phyloP scores from a whole-genome alignment of 2,113 vertebrate genomes.

The Gambusia affinis region DNA sequence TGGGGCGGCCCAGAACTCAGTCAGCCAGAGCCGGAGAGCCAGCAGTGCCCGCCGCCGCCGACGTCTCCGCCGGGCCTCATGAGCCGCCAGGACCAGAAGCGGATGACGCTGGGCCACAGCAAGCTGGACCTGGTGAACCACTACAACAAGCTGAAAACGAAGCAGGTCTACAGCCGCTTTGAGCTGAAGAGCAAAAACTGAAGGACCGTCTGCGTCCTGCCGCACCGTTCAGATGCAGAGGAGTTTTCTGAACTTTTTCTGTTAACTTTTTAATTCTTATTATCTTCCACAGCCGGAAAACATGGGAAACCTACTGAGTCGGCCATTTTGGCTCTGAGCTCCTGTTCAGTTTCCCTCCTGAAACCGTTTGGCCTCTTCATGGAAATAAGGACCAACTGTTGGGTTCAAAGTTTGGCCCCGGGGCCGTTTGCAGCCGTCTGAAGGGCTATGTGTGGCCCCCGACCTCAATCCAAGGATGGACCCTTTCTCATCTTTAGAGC shows the following conservation, averaged over 20 bases:
- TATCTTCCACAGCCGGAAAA: neutral
- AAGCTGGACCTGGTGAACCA: constrained; percentile 96
- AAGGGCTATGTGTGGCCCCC: too few species aligned
- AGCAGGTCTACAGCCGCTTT: constrained; percentile 90
- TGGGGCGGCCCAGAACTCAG: constrained; percentile 73
- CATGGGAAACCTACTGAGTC: neutral
- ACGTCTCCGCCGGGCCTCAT: constrained; percentile 27
- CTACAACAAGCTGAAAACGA: constrained; percentile 91
- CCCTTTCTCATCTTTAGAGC: too few species aligned
- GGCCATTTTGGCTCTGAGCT: neutral
- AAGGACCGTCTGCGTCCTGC: neutral
- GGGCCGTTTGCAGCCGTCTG: too few species aligned
- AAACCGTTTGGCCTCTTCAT: too few species aligned
- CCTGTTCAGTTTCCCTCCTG: neutral
- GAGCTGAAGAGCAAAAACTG: constrained; percentile 78
- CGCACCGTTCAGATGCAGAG: neutral
- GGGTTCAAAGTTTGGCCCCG: too few species aligned
- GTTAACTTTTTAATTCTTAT: neutral
- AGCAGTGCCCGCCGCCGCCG: constrained; percentile 71
- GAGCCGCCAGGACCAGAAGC: constrained; percentile 80
- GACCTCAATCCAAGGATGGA: too few species aligned
- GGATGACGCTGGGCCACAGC: constrained; percentile 94
- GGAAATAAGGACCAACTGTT: neutral
- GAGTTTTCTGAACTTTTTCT: neutral
- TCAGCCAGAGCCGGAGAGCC: constrained; percentile 69